phyloP scores from a whole-genome alignment of 2,888 invertebrate genomes.

The Temnothorax rugatulus region DNA sequence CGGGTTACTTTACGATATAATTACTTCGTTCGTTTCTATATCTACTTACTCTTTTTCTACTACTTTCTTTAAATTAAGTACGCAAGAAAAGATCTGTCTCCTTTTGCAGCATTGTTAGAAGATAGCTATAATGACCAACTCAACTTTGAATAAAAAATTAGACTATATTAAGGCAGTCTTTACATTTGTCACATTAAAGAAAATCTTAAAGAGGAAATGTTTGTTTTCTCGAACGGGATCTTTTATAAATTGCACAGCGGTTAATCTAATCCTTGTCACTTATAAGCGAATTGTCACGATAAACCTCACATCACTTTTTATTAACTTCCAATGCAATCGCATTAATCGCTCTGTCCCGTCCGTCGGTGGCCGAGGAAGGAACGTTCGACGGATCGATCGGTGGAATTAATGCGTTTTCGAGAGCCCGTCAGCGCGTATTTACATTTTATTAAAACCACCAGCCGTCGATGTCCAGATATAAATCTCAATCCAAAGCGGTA shows the following conservation, averaged over 20 bases:
- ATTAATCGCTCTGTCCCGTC: constrained; percentile 24
- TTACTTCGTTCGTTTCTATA: background rate
- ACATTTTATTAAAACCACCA: constrained; percentile 76
- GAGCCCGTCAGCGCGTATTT: constrained; percentile 67
- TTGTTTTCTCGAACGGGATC: background rate
- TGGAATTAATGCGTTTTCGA: constrained; percentile 63
- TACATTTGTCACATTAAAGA: background rate
- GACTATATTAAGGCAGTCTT: background rate
- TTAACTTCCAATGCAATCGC: background rate
- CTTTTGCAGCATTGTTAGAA: background rate
- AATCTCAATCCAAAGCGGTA: constrained; percentile 71
- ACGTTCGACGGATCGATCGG: constrained; percentile 28
- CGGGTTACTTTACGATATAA: background rate
- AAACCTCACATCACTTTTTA: background rate
- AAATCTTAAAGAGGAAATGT: background rate
- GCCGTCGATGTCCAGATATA: constrained; percentile 65
- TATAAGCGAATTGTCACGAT: background rate
- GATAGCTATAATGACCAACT: background rate
- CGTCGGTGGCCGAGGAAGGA: constrained; percentile 1
- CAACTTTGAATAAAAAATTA: background rate
- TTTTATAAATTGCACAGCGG: background rate
- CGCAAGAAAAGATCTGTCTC: constrained; percentile 17
- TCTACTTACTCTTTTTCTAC: constrained; percentile 29
- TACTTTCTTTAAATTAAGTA: constrained; percentile 64
- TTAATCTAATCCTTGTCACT: background rate